Evolutionary conservation across 2,888 invertebrate genomes (phyloP).

Genomic region (Candidula unifasciata): DNA sequence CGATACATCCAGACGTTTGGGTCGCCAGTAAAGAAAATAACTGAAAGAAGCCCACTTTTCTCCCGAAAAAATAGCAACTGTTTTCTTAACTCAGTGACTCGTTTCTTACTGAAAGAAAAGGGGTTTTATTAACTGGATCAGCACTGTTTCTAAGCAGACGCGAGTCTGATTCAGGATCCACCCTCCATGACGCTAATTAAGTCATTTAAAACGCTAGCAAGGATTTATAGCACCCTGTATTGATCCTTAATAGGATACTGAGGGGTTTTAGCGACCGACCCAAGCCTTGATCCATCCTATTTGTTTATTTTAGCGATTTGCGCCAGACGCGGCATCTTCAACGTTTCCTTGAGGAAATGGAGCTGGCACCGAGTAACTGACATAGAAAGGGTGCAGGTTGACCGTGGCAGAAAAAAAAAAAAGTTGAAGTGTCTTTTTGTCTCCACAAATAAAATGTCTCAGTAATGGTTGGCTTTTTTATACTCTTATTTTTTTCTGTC

Average conservation of each 20-base stretch:
- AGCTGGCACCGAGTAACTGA: too few species aligned
- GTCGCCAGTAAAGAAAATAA: conserved; percentile 24
- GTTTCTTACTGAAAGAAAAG: background rate
- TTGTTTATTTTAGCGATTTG: conserved; percentile 34
- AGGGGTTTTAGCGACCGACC: conserved; percentile 15
- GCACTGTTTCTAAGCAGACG: conserved; percentile 2
- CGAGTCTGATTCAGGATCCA: conserved; percentile 1
- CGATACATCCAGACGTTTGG: conserved; percentile 43
- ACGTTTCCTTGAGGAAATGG: too few species aligned
- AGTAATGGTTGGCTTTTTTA: too few species aligned
- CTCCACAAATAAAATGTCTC: too few species aligned
- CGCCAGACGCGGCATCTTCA: conserved; percentile 10
- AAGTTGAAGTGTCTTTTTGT: too few species aligned
- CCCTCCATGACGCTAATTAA: conserved; percentile 29
- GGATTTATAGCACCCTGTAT: conserved; percentile 34
- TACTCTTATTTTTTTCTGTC: too few species aligned
- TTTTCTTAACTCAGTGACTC: conserved; percentile 36
- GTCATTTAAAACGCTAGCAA: conserved; percentile 37
- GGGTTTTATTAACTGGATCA: background rate
- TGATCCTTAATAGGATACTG: conserved; percentile 38
- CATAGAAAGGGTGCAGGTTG: too few species aligned
- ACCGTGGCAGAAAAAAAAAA: too few species aligned
- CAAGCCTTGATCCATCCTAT: background rate
- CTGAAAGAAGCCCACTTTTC: conserved; percentile 32
- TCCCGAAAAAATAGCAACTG: conserved; percentile 32